Percentiles rank a stretch among this genome's conserved stretches.
These are phyloP conservation scores for Tinea semifulvella DNA, from an alignment of 2,888 invertebrate species.

Conservation along the genomic window DNA sequence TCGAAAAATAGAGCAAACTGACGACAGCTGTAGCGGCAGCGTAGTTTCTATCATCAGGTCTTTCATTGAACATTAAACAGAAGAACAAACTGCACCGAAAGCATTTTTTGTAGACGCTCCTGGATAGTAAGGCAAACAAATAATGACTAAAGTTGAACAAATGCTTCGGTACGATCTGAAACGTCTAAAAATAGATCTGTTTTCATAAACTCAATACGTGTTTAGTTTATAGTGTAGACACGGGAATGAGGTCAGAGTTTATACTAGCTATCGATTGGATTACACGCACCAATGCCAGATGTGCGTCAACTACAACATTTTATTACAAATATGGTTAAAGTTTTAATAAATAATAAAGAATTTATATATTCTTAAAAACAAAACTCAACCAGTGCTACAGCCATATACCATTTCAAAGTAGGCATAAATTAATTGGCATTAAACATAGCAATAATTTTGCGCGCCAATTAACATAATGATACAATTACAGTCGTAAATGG, in stretches of 20 bases:
- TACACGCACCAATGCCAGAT: too few species aligned
- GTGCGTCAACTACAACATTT: too few species aligned
- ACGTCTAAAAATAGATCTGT: slow-evolving; percentile 56
- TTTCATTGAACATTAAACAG: slow-evolving; percentile 37
- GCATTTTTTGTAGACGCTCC: slow-evolving; percentile 50
- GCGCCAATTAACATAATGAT: background rate
- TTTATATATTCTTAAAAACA: too few species aligned
- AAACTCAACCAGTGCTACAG: too few species aligned
- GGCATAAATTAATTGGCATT: background rate
- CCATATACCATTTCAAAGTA: too few species aligned
- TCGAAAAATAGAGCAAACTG: background rate
- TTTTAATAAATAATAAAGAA: too few species aligned
- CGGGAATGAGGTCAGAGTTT: slow-evolving; percentile 55
- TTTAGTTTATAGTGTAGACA: slow-evolving; percentile 45
- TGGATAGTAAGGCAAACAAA: slow-evolving; percentile 48
- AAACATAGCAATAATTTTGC: background rate
- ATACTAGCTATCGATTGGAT: too few species aligned
- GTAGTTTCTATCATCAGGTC: slow-evolving; percentile 17
- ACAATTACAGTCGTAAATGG: slow-evolving; percentile 6
- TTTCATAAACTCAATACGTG: slow-evolving; percentile 58
- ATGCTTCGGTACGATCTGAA: slow-evolving; percentile 35
- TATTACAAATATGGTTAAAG: too few species aligned
- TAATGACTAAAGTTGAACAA: slow-evolving; percentile 35
- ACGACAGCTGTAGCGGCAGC: slow-evolving; percentile 19
- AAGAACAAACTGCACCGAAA: slow-evolving; percentile 18